Evolutionary conservation across 1,140 invertebrate genomes (phyloP), one percentile per base, ranked within the genome.

Genomic region (Neoseiulus cucumeris): DNA sequence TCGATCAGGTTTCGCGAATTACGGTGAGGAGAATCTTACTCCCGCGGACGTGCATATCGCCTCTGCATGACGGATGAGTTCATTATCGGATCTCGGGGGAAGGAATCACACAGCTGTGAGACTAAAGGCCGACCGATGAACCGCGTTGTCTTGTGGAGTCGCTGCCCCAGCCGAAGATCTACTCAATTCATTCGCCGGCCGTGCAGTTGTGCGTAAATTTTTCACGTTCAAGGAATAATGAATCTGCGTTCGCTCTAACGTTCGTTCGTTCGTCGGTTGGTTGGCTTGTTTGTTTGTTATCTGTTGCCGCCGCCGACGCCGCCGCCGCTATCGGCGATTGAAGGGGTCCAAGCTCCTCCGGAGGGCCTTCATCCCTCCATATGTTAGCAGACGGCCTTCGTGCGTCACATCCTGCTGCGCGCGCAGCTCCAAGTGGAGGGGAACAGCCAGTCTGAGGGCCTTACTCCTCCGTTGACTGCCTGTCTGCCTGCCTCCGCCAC

Each of bases 401-500:
- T 59, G 51, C 51, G 51, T 59, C 51, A 59, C 51, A 29, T 59
- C 51, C 51, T 33, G 51, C 51, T 59, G 51, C 51, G 51, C 51
- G 51, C 51, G 51, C 51, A 59, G 14, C 14, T 33, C 9, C 33
- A 9, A 39, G 33, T 39, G 45, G 51, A 59, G 51, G 25, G 22
- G 25, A 17, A 12, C 51, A 29, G 51, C 22, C 18, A 47, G 18
- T 47, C 45, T 17, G 25, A 28, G 25, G 18, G 25, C 45, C 28
- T 47, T 47, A 22, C 18, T 47, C 18, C 18, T 20, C 28, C 18
- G 7, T 4, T 20, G 45, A 4, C 18, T 22, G 18, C 18, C 18
- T 28, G 45, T 17, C 18, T 28, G 25, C 18, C 28, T 20, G 45
- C 28, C 18, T 20, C 45, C 45, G 45, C 28, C 18, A 20, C 18